phyloP scores from a whole-genome alignment of 2,888 invertebrate genomes.

The Halictus quadricinctus region DNA sequence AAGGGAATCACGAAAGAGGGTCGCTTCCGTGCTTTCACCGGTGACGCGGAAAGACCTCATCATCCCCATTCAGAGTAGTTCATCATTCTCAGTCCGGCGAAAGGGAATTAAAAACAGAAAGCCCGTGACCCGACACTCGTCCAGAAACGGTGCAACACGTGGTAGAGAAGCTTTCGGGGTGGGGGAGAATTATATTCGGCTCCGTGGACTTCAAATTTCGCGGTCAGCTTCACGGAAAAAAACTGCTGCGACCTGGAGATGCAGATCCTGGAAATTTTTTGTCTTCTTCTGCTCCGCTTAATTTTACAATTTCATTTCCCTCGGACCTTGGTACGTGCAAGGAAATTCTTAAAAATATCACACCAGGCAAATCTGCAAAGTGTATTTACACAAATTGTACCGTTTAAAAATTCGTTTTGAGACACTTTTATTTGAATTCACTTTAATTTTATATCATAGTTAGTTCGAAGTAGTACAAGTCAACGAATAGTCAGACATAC shows the following conservation, averaged over 20 bases:
- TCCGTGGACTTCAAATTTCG: slow-evolving; percentile 11
- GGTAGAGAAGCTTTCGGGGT: not conserved
- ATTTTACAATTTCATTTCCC: not conserved
- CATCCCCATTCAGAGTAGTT: slow-evolving; percentile 13
- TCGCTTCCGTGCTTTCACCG: slow-evolving; percentile 9
- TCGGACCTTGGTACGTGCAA: not conserved
- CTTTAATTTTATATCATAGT: not conserved
- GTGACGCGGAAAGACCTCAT: slow-evolving; percentile 16
- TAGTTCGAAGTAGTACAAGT: not conserved
- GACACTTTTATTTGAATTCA: not conserved
- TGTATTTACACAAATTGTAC: not conserved
- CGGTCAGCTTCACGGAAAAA: not conserved
- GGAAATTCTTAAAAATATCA: not conserved
- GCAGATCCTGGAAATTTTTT: not conserved
- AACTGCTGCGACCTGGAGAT: not conserved
- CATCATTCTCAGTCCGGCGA: slow-evolving; percentile 28
- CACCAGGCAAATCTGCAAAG: not conserved
- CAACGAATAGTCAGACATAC: no score
- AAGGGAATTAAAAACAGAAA: slow-evolving; percentile 27
- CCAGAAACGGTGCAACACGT: slow-evolving; percentile 1
- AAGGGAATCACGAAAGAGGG: slow-evolving; percentile 14
- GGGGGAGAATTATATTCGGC: not conserved
- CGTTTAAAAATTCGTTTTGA: no score
- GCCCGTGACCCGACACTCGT: slow-evolving; percentile 18
- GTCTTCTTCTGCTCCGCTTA: not conserved